Conservation (phyloP, 2,113 vertebrate genomes). For the Promerops cafer region DNA sequence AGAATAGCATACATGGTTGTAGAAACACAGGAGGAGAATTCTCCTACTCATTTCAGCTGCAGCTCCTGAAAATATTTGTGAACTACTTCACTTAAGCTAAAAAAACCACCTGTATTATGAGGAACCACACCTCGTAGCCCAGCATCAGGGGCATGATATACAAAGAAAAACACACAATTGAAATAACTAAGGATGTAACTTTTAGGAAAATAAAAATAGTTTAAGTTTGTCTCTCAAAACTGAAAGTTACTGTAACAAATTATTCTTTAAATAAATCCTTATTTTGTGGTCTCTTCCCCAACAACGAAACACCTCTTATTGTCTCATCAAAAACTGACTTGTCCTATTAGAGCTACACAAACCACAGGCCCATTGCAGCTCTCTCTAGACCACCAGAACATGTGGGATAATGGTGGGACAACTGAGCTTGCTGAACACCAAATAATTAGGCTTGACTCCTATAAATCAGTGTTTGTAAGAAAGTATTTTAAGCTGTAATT, state of each 20-base stretch:
- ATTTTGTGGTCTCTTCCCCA: background rate
- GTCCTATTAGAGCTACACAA: background rate
- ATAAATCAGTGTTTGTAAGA: background rate
- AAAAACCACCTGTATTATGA: background rate
- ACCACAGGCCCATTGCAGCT: background rate
- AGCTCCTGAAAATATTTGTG: background rate
- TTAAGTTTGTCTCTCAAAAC: background rate
- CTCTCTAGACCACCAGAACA: background rate
- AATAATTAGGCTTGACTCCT: background rate
- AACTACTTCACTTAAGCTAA: background rate
- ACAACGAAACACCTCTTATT: background rate
- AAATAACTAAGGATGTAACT: background rate
- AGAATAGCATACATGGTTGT: background rate
- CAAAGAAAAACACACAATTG: background rate
- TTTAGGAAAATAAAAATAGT: background rate
- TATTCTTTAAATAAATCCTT: background rate
- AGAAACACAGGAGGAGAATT: background rate
- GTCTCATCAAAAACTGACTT: background rate
- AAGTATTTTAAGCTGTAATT: constrained; percentile 4
- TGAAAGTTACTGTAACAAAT: background rate
- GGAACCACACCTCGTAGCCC: background rate
- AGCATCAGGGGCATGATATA: background rate
- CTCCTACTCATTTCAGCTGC: background rate
- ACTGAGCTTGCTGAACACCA: background rate
- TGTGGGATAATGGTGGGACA: background rate